Evolutionary conservation across 2,797 vertebrate genomes (phyloP).

Genomic region (Carcharodon carcharias): DNA sequence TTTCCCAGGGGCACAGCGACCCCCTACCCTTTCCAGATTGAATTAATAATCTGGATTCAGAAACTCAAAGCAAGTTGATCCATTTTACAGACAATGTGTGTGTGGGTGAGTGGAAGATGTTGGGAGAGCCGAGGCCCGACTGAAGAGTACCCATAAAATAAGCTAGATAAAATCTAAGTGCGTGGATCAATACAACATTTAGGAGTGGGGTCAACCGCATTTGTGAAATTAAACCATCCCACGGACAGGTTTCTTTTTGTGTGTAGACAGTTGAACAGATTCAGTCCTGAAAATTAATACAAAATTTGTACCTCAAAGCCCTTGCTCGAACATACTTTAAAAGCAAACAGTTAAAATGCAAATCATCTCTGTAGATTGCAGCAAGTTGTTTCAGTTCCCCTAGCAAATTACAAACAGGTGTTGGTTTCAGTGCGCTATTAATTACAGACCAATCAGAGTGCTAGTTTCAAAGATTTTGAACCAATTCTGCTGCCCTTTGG

Average conservation of each 20-base stretch:
- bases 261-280: not conserved
- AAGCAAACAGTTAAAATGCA: constrained; percentile 68
- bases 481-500: constrained; percentile 7
- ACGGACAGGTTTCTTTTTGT: not conserved
- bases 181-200: not conserved
- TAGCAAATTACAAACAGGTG: constrained; percentile 55
- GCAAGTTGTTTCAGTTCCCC: constrained; percentile 55
- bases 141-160: not conserved
- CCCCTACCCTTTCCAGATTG: not conserved
- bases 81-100: not conserved
- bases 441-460: constrained; percentile 46
- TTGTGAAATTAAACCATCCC: not conserved
- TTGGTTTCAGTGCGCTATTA: constrained; percentile 52
- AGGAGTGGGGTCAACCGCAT: not conserved
- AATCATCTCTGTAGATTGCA: constrained; percentile 53
- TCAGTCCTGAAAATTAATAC: not conserved
- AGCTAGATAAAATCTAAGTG: not conserved
- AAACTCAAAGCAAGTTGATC: not conserved
- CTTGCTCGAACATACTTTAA: not conserved
- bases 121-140: not conserved
- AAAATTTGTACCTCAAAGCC: not conserved
- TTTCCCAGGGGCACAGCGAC: not conserved
- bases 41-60: not conserved
- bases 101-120: too few species aligned
- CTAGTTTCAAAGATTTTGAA: constrained; percentile 26